phyloP scores from a whole-genome alignment of 2,797 vertebrate species.

The Fringilla coelebs region DNA sequence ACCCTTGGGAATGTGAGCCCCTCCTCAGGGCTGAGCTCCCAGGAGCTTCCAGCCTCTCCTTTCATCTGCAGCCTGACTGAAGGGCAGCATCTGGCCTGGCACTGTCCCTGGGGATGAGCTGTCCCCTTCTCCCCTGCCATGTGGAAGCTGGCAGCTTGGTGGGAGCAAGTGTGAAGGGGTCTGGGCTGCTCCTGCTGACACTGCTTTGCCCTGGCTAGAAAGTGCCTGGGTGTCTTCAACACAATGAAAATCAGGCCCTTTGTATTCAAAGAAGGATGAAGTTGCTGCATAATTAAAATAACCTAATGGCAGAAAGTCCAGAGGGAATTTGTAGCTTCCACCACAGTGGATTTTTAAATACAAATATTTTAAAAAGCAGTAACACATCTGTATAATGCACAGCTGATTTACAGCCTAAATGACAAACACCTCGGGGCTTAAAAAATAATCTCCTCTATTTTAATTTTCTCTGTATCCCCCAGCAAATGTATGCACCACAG shows the following conservation, averaged over 20 bases:
- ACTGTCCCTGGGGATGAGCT: background rate
- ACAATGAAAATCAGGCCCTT: background rate
- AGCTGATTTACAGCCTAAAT: background rate
- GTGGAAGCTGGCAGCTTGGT: background rate
- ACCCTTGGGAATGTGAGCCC: fast-evolving
- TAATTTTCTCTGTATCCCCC: background rate
- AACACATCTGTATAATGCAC: background rate
- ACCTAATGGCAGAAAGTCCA: background rate
- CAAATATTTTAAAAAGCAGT: background rate
- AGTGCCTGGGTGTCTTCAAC: background rate
- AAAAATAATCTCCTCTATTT: conserved; percentile 9
- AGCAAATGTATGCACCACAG: background rate
- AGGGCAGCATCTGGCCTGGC: background rate
- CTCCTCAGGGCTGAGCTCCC: background rate
- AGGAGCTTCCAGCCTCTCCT: background rate
- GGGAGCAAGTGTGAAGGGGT: background rate
- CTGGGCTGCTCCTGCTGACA: background rate
- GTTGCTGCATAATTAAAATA: conserved; percentile 5
- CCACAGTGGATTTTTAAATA: background rate
- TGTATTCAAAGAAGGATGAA: conserved; percentile 10
- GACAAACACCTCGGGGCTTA: background rate
- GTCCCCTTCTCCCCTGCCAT: background rate
- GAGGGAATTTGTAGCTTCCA: background rate
- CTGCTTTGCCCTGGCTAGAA: background rate
- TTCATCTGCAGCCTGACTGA: background rate